These are phyloP conservation scores for Tinea pellionella DNA, from an alignment of 2,888 invertebrate species.

Conservation along the genomic window DNA sequence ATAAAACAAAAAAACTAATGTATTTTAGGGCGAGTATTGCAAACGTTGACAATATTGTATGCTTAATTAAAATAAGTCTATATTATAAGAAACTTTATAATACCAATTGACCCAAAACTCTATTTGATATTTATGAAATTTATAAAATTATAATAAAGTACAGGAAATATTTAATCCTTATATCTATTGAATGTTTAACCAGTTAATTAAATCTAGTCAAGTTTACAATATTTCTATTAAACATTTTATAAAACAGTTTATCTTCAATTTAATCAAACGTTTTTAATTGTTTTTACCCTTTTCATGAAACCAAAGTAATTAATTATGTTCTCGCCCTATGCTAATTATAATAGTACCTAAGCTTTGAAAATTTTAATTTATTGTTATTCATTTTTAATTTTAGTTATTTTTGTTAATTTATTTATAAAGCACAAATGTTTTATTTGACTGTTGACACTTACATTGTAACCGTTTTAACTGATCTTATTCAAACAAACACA, in stretches of 20 bases:
- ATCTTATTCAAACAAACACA: constrained; percentile 64
- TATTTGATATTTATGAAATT: neutral
- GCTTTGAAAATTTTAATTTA: constrained; percentile 40
- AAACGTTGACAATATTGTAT: constrained; percentile 55
- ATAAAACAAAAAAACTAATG: constrained; percentile 20
- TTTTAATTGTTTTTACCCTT: neutral
- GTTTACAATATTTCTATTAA: neutral
- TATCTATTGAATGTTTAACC: neutral
- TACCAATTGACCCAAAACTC: neutral
- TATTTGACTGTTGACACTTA: constrained; percentile 64
- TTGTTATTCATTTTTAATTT: constrained; percentile 38
- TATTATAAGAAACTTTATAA: neutral
- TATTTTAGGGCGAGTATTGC: constrained; percentile 59
- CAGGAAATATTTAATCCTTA: constrained; percentile 1
- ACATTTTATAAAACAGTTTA: neutral
- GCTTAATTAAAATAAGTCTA: constrained; percentile 8
- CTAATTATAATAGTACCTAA: constrained; percentile 36
- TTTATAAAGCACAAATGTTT: constrained; percentile 65
- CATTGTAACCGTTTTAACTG: constrained; percentile 55
- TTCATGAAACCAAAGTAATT: constrained; percentile 6
- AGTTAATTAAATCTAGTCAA: neutral
- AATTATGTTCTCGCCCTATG: constrained; percentile 51
- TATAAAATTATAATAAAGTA: neutral
- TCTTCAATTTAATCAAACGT: neutral
- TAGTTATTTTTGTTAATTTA: constrained; percentile 62